Percentiles rank a stretch among this genome's conserved stretches.
phyloP scores from a whole-genome alignment of 2,888 invertebrate species.

The Drosophila mettleri region DNA sequence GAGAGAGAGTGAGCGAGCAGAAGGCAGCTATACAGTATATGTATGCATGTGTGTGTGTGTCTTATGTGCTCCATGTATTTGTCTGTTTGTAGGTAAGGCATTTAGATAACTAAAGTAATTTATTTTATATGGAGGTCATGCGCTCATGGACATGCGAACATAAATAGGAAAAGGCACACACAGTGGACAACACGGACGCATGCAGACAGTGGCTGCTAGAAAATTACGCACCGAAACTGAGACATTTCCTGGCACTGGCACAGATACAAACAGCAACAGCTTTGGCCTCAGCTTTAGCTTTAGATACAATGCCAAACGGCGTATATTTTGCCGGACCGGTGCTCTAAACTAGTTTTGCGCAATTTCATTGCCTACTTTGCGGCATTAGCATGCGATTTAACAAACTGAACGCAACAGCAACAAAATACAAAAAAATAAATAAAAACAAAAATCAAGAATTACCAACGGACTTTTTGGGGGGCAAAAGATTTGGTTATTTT shows the following conservation, averaged over 20 bases:
- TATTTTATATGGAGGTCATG: constrained; percentile 84
- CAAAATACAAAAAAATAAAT: constrained; percentile 28
- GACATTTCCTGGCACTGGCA: constrained; percentile 68
- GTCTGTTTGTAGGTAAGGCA: constrained; percentile 36
- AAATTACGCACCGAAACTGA: constrained; percentile 78
- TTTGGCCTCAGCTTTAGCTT: not conserved
- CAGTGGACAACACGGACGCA: constrained; percentile 22
- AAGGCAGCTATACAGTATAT: constrained; percentile 4
- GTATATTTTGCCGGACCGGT: constrained; percentile 20
- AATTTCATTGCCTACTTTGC: constrained; percentile 68
- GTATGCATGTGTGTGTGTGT: not conserved
- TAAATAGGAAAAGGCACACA: constrained; percentile 71
- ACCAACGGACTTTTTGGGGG: not conserved
- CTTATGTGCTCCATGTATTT: constrained; percentile 1
- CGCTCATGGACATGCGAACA: constrained; percentile 77
- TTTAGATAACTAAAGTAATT: constrained; percentile 84
- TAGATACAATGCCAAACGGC: constrained; percentile 5
- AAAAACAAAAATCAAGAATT: not conserved
- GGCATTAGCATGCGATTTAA: constrained; percentile 71
- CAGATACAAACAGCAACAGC: constrained; percentile 17
- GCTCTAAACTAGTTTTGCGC: constrained; percentile 53
- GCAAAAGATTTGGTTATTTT: constrained; percentile 19
- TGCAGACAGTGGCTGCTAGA: constrained; percentile 36
- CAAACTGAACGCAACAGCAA: constrained; percentile 36
- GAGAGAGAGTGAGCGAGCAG: not conserved